These are phyloP conservation scores for Eulithis prunata DNA, from an alignment of 2,888 invertebrate species.

Conservation along the genomic window DNA sequence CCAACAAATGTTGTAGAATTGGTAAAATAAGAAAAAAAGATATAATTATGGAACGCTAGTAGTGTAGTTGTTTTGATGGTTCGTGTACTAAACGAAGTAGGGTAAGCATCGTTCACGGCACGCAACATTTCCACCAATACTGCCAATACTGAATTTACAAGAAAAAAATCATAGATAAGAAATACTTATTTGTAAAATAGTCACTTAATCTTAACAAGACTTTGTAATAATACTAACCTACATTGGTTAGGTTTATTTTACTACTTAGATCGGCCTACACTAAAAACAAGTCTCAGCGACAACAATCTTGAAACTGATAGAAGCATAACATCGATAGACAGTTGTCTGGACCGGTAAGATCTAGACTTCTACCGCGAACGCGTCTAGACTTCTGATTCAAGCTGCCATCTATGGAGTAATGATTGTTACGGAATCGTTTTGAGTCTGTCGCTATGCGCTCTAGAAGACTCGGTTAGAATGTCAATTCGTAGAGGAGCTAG, in stretches of 20 bases:
- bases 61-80: too few species aligned
- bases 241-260: too few species aligned
- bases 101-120: too few species aligned
- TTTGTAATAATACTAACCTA: neutral
- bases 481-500: neutral
- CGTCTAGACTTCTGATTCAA: constrained; percentile 42
- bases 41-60: too few species aligned
- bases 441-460: constrained; percentile 19
- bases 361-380: constrained; percentile 42
- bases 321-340: constrained; percentile 15
- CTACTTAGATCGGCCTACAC: neutral
- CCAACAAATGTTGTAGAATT: neutral
- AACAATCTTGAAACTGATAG: constrained; percentile 18
- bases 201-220: neutral
- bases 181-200: neutral
- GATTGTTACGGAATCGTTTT: constrained; percentile 13
- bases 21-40: neutral
- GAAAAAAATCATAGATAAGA: too few species aligned
- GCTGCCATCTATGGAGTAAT: constrained; percentile 33
- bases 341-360: constrained; percentile 33
- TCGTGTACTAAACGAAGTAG: too few species aligned
- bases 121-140: too few species aligned
- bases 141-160: too few species aligned
- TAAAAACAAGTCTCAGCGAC: constrained; percentile 3
- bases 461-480: constrained; percentile 5